Evolutionary conservation across 2,797 vertebrate species (phyloP).

Genomic region (Mus minutoides): DNA sequence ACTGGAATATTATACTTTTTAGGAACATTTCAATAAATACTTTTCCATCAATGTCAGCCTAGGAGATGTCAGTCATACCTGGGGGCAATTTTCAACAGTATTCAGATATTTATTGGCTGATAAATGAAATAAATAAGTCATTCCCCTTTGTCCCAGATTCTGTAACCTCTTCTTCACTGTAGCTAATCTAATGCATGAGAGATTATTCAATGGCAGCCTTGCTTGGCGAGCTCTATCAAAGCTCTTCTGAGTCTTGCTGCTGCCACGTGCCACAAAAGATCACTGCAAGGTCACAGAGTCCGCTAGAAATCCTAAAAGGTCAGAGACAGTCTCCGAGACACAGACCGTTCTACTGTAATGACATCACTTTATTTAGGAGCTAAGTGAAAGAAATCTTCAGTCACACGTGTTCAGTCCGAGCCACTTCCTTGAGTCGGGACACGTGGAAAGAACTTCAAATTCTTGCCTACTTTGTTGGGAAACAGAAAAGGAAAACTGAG

Average conservation of each 20-base stretch:
- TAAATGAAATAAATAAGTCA: slow-evolving; percentile 40
- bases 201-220: neutral
- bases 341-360: neutral
- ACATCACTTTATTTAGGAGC: slow-evolving; percentile 61
- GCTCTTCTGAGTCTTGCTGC: neutral
- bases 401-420: neutral
- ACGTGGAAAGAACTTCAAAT: neutral
- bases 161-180: neutral
- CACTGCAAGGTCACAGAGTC: neutral
- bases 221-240: fast-evolving
- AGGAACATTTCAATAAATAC: neutral
- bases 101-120: slow-evolving; percentile 54
- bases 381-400: slow-evolving; percentile 65
- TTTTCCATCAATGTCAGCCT: neutral
- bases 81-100: neutral
- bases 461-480: slow-evolving; percentile 36
- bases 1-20: neutral
- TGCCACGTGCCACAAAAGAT: neutral
- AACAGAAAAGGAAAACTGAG: slow-evolving; percentile 19
- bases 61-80: slow-evolving; percentile 1
- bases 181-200: neutral
- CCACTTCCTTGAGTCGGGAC: slow-evolving; percentile 19
- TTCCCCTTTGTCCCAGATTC: neutral
- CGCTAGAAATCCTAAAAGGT: neutral
- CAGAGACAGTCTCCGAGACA: neutral